Evolutionary conservation across 2,113 vertebrate genomes (phyloP).

Genomic region (Agapornis roseicollis): DNA sequence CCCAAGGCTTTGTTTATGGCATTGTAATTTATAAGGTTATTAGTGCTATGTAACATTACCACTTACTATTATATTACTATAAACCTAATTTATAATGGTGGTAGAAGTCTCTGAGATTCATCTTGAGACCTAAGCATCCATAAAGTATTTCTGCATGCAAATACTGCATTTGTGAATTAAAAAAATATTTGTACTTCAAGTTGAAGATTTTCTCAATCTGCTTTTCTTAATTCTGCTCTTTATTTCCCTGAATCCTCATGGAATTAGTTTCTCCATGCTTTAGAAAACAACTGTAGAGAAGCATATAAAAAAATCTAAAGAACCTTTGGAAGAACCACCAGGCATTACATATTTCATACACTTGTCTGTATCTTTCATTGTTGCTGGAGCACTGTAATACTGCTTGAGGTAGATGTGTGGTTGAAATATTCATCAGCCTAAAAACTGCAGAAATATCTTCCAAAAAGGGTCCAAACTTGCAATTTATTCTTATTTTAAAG

Average conservation of each 20-base stretch:
- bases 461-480: neutral
- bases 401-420: neutral
- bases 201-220: neutral
- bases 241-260: neutral
- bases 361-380: neutral
- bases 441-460: neutral
- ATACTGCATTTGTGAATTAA: neutral
- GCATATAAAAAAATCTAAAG: neutral
- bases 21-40: slow-evolving; percentile 55
- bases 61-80: slow-evolving; percentile 18
- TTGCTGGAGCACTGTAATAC: neutral
- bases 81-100: slow-evolving; percentile 41
- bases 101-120: slow-evolving; percentile 3
- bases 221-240: neutral
- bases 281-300: neutral
- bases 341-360: neutral
- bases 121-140: neutral
- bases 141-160: neutral
- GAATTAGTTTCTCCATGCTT: neutral
- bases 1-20: too few relatives aligned
- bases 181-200: neutral
- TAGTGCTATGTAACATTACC: slow-evolving; percentile 27
- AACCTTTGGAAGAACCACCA: neutral
- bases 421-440: neutral
- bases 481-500: neutral